Percentiles rank a stretch among this genome's conserved stretches.
These are phyloP conservation scores for Aegithalos caudatus DNA, from an alignment of 2,113 vertebrate genomes.

Conservation along the genomic window DNA sequence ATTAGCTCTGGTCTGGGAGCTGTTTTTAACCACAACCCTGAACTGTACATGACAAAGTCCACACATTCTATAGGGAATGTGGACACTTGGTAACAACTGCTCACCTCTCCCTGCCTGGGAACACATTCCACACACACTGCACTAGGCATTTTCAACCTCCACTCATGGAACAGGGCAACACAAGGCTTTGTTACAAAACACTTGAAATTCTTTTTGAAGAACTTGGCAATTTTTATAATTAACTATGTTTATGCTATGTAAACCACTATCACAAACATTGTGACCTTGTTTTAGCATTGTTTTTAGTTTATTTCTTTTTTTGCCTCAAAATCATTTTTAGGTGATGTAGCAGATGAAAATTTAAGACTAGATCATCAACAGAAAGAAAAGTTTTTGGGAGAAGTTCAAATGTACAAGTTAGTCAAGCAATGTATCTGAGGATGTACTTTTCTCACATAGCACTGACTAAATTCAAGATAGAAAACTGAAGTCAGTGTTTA, in stretches of 20 bases:
- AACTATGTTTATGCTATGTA: not conserved
- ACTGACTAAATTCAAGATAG: not conserved
- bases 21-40: not conserved
- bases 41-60: not conserved
- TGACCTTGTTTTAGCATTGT: not conserved
- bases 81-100: not conserved
- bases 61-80: not conserved
- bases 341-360: not conserved
- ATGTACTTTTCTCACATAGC: not conserved
- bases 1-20: not conserved
- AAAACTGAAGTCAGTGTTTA: not conserved
- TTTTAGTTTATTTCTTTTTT: not conserved
- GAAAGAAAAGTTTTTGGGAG: not conserved
- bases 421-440: not conserved
- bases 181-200: not conserved
- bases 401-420: not conserved
- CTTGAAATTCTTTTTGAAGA: not conserved
- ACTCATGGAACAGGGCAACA: rapidly evolving
- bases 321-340: not conserved
- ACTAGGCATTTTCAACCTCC: not conserved
- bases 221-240: not conserved
- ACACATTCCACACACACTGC: not conserved
- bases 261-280: not conserved
- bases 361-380: not conserved
- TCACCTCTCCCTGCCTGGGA: not conserved